These are phyloP conservation scores for Malaclemys terrapin DNA, from an alignment of 2,113 vertebrate genomes.

Conservation along the genomic window DNA sequence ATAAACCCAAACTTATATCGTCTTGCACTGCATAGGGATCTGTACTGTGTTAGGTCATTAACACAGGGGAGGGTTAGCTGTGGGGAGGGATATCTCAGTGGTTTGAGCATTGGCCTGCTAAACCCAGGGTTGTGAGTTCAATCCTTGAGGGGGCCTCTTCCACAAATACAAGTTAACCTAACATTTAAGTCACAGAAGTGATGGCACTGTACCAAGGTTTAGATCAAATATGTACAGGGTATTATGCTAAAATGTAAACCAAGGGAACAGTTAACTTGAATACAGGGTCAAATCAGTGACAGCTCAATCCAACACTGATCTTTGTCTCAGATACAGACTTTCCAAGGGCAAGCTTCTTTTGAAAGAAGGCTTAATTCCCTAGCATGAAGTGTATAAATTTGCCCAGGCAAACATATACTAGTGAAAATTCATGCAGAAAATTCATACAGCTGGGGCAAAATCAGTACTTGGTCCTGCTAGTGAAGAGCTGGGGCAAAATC, in stretches of 20 bases:
- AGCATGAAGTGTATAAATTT: constrained; percentile 79
- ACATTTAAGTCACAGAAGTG: background rate
- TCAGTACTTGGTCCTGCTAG: too few species aligned
- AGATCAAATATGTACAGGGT: constrained; percentile 74
- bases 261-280: constrained; percentile 57
- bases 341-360: constrained; percentile 78
- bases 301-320: constrained; percentile 69
- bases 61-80: too few species aligned
- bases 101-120: too few species aligned
- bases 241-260: constrained; percentile 57
- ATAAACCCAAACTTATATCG: too few species aligned
- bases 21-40: too few species aligned
- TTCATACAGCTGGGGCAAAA: too few species aligned
- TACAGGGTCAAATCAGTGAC: constrained; percentile 72
- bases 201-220: constrained; percentile 11
- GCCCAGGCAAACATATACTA: constrained; percentile 75
- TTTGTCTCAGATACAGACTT: constrained; percentile 71
- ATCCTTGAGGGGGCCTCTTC: background rate
- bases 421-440: constrained; percentile 67
- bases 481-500: too few species aligned
- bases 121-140: too few species aligned
- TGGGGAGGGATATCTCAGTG: too few species aligned
- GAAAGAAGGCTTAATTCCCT: constrained; percentile 83
- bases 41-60: too few species aligned
- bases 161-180: background rate